Evolutionary conservation across 2,113 vertebrate genomes (phyloP).

Genomic region (Leiothrix lutea): DNA sequence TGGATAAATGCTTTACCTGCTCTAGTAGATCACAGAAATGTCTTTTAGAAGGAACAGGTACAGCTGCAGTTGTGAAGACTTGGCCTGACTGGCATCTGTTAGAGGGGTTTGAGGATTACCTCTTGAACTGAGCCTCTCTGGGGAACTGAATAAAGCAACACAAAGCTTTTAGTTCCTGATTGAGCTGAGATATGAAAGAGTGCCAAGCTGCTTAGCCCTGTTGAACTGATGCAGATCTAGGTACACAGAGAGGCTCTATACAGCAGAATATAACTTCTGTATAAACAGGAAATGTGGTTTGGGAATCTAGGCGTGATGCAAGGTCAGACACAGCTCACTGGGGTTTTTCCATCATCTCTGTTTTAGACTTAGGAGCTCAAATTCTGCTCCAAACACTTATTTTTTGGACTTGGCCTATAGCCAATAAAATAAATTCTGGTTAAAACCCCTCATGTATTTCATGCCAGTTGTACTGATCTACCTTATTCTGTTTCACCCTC

Average conservation of each 20-base stretch:
- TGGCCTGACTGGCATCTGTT: neutral
- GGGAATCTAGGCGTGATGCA: neutral
- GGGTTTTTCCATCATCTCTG: neutral
- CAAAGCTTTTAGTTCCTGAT: neutral
- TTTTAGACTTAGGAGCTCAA: neutral
- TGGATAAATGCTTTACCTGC: neutral
- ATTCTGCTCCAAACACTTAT: neutral
- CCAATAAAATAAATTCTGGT: neutral
- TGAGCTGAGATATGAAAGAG: neutral
- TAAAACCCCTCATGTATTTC: neutral
- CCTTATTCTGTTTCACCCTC: neutral
- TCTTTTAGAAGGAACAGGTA: neutral
- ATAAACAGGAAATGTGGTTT: neutral
- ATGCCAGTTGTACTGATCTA: neutral
- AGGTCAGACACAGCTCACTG: neutral
- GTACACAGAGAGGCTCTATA: neutral
- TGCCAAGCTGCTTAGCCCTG: neutral
- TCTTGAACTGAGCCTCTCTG: neutral
- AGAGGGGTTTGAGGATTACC: neutral
- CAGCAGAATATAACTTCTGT: neutral
- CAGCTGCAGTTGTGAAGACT: neutral
- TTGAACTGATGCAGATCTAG: neutral
- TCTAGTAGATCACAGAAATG: neutral
- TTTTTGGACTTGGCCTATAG: neutral
- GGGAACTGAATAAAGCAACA: neutral